phyloP scores from a whole-genome alignment of 2,797 vertebrate genomes.

The Cichlasoma orientale region DNA sequence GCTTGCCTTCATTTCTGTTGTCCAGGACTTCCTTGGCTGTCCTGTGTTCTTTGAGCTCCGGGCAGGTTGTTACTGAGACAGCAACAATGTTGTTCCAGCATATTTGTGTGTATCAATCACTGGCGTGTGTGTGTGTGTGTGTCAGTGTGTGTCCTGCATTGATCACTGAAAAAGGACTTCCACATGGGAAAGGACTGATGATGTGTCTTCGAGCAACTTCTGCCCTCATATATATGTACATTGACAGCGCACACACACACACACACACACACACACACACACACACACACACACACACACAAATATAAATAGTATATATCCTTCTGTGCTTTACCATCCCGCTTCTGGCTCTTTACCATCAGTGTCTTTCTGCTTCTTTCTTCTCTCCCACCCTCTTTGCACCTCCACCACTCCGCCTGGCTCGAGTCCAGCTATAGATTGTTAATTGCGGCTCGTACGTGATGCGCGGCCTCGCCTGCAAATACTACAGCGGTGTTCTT shows the following conservation, averaged over 20 bases:
- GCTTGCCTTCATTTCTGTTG: slow-evolving; percentile 32
- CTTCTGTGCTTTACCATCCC: slow-evolving; percentile 36
- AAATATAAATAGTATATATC: slow-evolving; percentile 6
- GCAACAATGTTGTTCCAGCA: slow-evolving; percentile 15
- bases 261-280: rapidly evolving
- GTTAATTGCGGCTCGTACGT: slow-evolving; percentile 75
- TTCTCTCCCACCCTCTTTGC: neutral
- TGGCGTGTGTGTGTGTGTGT: slow-evolving; percentile 20
- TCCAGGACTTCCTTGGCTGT: slow-evolving; percentile 26
- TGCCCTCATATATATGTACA: slow-evolving; percentile 4
- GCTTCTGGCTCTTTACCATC: slow-evolving; percentile 53
- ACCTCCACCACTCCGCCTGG: slow-evolving; percentile 60
- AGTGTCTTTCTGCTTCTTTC: slow-evolving; percentile 25
- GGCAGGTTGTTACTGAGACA: slow-evolving; percentile 46
- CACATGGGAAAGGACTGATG: slow-evolving; percentile 13
- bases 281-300: neutral
- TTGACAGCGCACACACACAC: neutral
- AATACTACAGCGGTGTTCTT: slow-evolving; percentile 66
- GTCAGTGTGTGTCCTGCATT: slow-evolving; percentile 29
- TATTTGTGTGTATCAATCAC: neutral
- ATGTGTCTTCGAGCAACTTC: slow-evolving; percentile 14
- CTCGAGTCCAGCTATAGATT: slow-evolving; percentile 77
- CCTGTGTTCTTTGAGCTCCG: slow-evolving; percentile 35
- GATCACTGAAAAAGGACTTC: slow-evolving; percentile 47
- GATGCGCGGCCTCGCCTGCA: slow-evolving; percentile 62